Percentiles rank a stretch among this genome's conserved stretches.
phyloP scores from a whole-genome alignment of 2,113 vertebrate species.

The Lycocorax pyrrhopterus region DNA sequence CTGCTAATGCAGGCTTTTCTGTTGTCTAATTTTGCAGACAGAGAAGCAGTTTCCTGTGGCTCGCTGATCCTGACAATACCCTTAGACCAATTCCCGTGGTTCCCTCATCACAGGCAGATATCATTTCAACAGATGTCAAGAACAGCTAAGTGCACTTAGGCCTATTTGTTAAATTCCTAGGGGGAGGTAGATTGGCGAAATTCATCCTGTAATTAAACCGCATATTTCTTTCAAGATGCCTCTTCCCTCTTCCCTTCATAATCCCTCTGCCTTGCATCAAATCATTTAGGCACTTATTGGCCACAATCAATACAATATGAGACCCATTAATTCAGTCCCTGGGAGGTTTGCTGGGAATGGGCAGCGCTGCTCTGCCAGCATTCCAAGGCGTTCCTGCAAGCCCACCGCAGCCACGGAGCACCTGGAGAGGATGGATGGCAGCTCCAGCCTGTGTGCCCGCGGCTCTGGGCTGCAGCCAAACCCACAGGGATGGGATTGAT shows the following conservation, averaged over 20 bases:
- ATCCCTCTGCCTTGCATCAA: constrained; percentile 70
- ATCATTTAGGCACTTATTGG: constrained; percentile 79
- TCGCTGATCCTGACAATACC: constrained; percentile 54
- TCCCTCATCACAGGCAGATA: constrained; percentile 64
- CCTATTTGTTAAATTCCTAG: constrained; percentile 79
- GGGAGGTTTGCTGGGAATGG: constrained; percentile 71
- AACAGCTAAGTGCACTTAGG: constrained; percentile 77
- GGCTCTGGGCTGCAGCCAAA: constrained; percentile 62
- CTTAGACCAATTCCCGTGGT: constrained; percentile 65
- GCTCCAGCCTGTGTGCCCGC: neutral
- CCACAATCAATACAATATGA: constrained; percentile 80
- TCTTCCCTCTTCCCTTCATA: constrained; percentile 53
- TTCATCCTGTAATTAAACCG: constrained; percentile 80
- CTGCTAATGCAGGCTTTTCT: constrained; percentile 46
- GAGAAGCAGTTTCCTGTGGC: constrained; percentile 48
- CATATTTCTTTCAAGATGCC: constrained; percentile 72
- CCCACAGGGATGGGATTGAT: neutral
- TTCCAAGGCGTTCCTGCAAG: neutral
- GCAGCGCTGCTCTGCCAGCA: constrained; percentile 47
- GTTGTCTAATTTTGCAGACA: constrained; percentile 27
- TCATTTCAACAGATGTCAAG: constrained; percentile 77
- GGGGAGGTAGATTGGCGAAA: constrained; percentile 65
- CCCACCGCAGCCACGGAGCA: neutral
- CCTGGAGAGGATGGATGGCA: neutral
- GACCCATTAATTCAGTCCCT: constrained; percentile 75